phyloP scores from a whole-genome alignment of 2,888 invertebrate species.

The Tipula vernalis region DNA sequence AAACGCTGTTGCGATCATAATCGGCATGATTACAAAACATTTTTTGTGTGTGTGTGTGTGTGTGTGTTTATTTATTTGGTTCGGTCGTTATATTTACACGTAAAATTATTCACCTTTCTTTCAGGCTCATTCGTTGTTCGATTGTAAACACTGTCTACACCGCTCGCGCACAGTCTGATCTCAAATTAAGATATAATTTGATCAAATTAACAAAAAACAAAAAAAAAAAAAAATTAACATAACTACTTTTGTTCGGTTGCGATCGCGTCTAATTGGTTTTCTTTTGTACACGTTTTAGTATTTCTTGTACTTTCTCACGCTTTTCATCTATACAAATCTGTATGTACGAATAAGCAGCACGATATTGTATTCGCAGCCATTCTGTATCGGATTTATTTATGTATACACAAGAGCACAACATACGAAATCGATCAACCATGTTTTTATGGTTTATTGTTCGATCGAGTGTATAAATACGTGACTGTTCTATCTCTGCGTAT shows the following conservation, averaged over 20 bases:
- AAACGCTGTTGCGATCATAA: not conserved
- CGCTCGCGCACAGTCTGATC: not conserved
- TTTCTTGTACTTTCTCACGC: not conserved
- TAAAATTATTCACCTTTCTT: not conserved
- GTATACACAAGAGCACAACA: not conserved
- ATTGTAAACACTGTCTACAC: not conserved
- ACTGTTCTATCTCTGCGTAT: not conserved
- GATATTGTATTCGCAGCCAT: not conserved
- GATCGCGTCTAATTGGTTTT: not conserved
- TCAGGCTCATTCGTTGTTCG: not conserved
- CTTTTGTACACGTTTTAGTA: not conserved
- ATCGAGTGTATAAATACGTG: not conserved
- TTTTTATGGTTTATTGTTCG: not conserved
- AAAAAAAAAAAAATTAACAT: not conserved
- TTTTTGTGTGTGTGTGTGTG: not conserved
- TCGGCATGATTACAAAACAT: not conserved
- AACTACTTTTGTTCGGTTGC: not conserved
- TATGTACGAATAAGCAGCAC: not conserved
- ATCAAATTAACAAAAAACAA: not conserved
- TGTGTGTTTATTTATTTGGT: not conserved
- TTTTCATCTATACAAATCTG: not conserved
- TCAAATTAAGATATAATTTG: not conserved
- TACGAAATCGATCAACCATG: not conserved
- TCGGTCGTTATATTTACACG: not conserved
- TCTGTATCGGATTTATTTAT: not conserved